Percentiles rank a stretch among this genome's conserved stretches.
Evolutionary conservation across 1,140 invertebrate genomes (phyloP).

Genomic region (Cheumatopsyche charites): DNA sequence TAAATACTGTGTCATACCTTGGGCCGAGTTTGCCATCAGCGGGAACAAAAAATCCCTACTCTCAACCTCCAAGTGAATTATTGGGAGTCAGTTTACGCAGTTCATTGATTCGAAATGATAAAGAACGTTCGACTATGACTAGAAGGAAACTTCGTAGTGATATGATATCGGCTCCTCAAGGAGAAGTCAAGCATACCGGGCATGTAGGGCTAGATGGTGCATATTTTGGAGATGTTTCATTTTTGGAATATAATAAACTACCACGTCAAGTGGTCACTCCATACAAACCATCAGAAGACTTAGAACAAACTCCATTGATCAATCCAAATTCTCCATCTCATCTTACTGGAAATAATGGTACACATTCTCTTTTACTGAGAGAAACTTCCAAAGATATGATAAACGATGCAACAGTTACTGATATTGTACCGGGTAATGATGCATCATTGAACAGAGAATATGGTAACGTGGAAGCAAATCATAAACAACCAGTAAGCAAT

Average conservation of each 20-base stretch:
- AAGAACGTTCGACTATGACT: conserved; percentile 54
- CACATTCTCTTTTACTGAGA: conserved; percentile 40
- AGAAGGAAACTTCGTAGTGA: conserved; percentile 76
- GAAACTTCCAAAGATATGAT: conserved; percentile 1
- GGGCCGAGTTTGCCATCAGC: conserved; percentile 75
- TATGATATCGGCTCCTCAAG: conserved; percentile 97
- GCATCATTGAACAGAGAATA: conserved; percentile 10
- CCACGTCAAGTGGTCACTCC: conserved; percentile 87
- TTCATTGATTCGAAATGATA: conserved; percentile 40
- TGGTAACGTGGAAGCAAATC: conserved; percentile 2
- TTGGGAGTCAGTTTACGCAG: conserved; percentile 30
- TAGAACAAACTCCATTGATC: conserved; percentile 65
- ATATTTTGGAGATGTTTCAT: conserved; percentile 94
- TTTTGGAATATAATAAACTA: conserved; percentile 78
- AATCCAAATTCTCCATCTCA: conserved; percentile 62
- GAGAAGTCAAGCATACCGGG: conserved; percentile 95
- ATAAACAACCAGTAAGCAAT: background rate
- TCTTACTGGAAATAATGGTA: conserved; percentile 59
- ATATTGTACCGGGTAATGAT: background rate
- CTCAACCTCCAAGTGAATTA: background rate
- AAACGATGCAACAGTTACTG: background rate
- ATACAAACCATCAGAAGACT: conserved; percentile 84
- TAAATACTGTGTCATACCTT: conserved; percentile 85
- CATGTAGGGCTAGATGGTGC: conserved; percentile 97
- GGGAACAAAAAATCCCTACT: conserved; percentile 23